Base-by-base conservation (phyloP, 1,140 invertebrate species). In the Pseudomyrmex sp. region DNA sequence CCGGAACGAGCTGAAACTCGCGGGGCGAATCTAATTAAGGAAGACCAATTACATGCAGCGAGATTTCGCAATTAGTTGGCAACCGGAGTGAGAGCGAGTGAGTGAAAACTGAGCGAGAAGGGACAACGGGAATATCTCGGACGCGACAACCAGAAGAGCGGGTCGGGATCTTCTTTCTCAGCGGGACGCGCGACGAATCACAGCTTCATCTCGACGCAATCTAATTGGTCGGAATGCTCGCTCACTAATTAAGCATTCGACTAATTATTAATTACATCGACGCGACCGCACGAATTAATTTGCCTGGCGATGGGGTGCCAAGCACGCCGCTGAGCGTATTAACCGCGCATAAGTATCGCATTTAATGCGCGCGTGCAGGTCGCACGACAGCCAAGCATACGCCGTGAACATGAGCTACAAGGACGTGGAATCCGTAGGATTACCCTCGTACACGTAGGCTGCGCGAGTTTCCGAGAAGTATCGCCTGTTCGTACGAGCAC, bases 191-290 rank as follows among this genome's bases (percentile, higher is more conserved):
- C 58, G 48, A 75, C 58, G 23, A 83, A 62, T 88, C 87, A 63
- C 87, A 79, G 77, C 87, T 88, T 88, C 86, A 88, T 88, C 79
- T 59, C 58, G 35, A 77, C 10, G 23, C 63, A 59, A 87, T 73
- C 90, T 92, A 91, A 92, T 92, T 92, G 90, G 90, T 69, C 79
- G 76, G 82, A 85, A 89, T 90, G 86, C 85, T 82, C 82, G 68
- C 66, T 80, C 69, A 89, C 88, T 91, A 90, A 92, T 92, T 91
- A 92, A 90, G 84, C 89, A 90, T 89, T 86, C 89, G 90, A 77
- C 90, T 92, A 92, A 92, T 92, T 92, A 92, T 91, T 91, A 91
- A 91, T 92, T 90, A 90, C 84, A 89, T 88, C 85, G 87, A 88
- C 87, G 82, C 70, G 89, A 76, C 48, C 82, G 82, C 84, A 85